phyloP scores from a whole-genome alignment of 2,888 invertebrate genomes.

The Cylloceria caligata region DNA sequence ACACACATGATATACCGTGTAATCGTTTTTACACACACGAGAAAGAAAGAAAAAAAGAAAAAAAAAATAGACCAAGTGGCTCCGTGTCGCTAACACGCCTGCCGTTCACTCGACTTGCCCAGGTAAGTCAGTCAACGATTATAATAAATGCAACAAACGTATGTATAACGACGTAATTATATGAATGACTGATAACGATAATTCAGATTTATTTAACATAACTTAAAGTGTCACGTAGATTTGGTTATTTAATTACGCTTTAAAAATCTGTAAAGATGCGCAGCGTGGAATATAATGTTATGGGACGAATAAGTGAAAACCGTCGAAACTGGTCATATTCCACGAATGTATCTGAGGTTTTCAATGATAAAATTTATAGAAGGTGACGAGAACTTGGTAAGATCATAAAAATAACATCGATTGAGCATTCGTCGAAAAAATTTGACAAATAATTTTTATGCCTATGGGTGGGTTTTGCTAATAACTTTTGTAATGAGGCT shows the following conservation, averaged over 20 bases:
- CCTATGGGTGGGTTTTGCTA: neutral
- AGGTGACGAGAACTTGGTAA: neutral
- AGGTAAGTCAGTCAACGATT: constrained; percentile 71
- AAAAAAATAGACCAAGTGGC: constrained; percentile 45
- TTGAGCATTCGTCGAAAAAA: neutral
- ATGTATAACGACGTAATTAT: constrained; percentile 18
- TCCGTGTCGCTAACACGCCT: constrained; percentile 54
- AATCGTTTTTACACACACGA: constrained; percentile 33
- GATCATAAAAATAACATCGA: neutral
- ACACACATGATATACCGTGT: constrained; percentile 20
- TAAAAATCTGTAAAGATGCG: neutral
- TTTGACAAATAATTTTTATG: neutral
- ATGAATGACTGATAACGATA: constrained; percentile 11
- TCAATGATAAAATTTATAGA: neutral
- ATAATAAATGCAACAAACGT: constrained; percentile 42
- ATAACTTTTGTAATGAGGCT: neutral
- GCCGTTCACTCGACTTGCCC: constrained; percentile 68
- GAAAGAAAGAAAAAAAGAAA: constrained; percentile 12
- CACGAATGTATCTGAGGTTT: neutral
- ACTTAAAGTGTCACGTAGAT: neutral
- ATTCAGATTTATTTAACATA: neutral
- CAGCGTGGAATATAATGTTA: neutral
- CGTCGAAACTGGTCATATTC: constrained; percentile 1
- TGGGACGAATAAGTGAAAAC: constrained; percentile 3
- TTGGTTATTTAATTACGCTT: neutral